Conservation (phyloP, 2,888 invertebrate genomes). For the Campoplex nolae region DNA sequence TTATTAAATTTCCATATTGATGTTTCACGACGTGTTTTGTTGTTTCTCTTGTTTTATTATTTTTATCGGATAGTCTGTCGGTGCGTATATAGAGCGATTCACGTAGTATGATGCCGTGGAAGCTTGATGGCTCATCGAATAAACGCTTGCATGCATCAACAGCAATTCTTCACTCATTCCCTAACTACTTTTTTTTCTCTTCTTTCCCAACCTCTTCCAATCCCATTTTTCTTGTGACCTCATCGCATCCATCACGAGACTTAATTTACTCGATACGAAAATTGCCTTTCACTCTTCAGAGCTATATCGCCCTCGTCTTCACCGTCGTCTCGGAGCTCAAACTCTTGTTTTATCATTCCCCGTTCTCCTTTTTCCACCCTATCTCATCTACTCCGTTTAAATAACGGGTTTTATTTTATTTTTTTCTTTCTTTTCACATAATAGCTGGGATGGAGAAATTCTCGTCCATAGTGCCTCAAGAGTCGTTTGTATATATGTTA, state of each 20-base stretch:
- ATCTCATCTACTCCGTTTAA: background rate
- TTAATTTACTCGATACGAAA: conserved; percentile 70
- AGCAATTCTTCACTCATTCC: conserved; percentile 49
- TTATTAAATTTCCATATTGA: conserved; percentile 66
- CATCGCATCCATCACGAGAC: conserved; percentile 58
- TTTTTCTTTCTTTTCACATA: background rate
- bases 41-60: background rate
- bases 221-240: conserved; percentile 54
- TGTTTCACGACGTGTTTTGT: conserved; percentile 60
- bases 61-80: conserved; percentile 34
- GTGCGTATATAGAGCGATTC: conserved; percentile 10
- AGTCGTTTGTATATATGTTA: background rate
- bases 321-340: conserved; percentile 41
- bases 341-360: conserved; percentile 35
- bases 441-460: conserved; percentile 16
- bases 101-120: conserved; percentile 18
- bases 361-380: background rate
- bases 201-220: conserved; percentile 27
- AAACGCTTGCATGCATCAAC: conserved; percentile 63
- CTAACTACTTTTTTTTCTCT: conserved; percentile 17
- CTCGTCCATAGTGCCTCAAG: conserved; percentile 43
- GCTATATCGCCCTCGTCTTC: conserved; percentile 32
- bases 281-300: conserved; percentile 69
- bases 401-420: background rate
- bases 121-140: conserved; percentile 63